Conservation (phyloP, 2,113 vertebrate genomes). For the Ondatra zibethicus region DNA sequence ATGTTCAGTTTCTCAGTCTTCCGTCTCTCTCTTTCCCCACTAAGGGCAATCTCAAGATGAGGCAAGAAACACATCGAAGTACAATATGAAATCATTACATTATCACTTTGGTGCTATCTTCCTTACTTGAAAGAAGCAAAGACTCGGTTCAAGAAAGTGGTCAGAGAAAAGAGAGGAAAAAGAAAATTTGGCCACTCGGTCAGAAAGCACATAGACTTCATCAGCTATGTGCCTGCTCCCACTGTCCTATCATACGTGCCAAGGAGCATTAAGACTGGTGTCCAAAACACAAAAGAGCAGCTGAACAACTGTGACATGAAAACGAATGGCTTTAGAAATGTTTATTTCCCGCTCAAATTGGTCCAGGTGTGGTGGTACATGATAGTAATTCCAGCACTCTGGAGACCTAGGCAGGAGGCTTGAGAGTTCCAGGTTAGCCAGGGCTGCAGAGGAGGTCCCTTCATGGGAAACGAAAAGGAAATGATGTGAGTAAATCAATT, state of each 20-base stretch:
- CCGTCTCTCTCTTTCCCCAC: neutral
- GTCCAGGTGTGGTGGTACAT: neutral
- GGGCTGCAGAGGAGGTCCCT: neutral
- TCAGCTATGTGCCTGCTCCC: neutral
- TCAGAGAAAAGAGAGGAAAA: neutral
- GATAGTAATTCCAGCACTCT: neutral
- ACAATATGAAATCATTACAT: slow-evolving; percentile 4
- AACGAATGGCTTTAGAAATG: neutral
- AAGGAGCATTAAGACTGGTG: neutral
- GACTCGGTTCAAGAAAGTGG: neutral
- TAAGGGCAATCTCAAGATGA: slow-evolving; percentile 52
- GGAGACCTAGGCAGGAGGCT: neutral
- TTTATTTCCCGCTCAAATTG: neutral
- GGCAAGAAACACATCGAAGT: neutral
- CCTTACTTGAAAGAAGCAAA: slow-evolving; percentile 29
- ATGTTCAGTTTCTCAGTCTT: slow-evolving; percentile 35
- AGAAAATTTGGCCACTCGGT: neutral
- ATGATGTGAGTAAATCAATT: neutral
- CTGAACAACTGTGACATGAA: neutral
- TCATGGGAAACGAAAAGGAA: neutral
- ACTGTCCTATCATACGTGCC: neutral
- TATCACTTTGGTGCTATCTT: neutral
- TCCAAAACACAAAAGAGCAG: neutral
- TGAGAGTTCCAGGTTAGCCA: neutral
- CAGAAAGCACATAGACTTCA: neutral